Conservation (phyloP, 2,888 invertebrate genomes). For the Iselma pallidipennis region DNA sequence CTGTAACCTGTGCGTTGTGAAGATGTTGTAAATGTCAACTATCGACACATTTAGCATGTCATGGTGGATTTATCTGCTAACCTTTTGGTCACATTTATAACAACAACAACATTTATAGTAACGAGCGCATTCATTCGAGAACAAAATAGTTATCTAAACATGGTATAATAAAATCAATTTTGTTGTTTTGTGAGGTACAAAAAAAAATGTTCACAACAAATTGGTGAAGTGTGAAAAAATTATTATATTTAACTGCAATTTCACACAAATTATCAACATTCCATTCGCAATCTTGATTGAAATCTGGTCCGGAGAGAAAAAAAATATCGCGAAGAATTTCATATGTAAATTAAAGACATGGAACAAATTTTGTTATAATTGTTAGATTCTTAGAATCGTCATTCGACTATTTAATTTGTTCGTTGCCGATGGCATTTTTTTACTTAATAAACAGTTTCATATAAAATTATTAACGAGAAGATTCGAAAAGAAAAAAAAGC, state of each 20-base stretch:
- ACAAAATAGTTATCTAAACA: neutral
- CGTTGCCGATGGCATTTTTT: neutral
- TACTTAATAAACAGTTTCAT: no score
- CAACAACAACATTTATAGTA: constrained; percentile 3
- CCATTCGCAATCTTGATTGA: neutral
- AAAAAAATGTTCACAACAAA: neutral
- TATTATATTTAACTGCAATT: neutral
- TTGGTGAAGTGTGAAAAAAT: no score
- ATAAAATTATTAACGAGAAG: neutral
- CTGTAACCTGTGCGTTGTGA: neutral
- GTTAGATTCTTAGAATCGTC: neutral
- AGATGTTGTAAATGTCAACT: constrained; percentile 20
- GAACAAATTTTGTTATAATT: neutral
- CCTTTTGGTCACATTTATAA: constrained; percentile 10
- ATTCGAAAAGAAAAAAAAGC: neutral
- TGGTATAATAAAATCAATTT: no score
- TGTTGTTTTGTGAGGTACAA: neutral
- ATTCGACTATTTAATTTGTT: neutral
- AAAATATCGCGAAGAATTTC: neutral
- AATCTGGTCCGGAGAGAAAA: no score
- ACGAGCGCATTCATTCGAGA: neutral
- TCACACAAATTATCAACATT: neutral
- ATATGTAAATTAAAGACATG: neutral
- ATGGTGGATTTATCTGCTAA: constrained; percentile 12
- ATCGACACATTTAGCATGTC: constrained; percentile 16